Base-by-base conservation (phyloP, 92 coral and sea anemone species). In the Hydrozoanthus gracilis region DNA sequence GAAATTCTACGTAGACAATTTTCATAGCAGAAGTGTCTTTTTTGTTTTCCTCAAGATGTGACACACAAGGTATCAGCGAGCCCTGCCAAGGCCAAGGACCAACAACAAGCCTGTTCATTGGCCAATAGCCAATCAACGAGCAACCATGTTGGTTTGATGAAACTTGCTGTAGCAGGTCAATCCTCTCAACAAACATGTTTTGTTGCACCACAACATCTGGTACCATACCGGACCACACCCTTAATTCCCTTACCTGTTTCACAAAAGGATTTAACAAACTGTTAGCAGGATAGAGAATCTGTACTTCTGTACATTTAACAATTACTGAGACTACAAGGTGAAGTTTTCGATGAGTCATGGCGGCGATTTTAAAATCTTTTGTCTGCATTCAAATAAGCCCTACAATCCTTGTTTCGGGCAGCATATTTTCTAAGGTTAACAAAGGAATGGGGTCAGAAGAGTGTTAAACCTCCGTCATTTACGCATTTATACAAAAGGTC, bases 31-130 rank as follows among this genome's bases (percentile, higher is more conserved):
- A 86, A 51, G 73, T 78, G 60, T 91, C 83, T 16, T 90, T 88
- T 84, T 76, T 44, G 79, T 77, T 88, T 76, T 88, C 93, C 61
- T 92, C 95, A 17, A 95, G 73, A 70, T 95, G 93, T 72, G 98
- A 95, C 2, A 88, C 82, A 61, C 95, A 95, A 9, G 95, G 87
- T 20, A 91, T 92, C 45, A 95, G 68, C 0, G 95, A 95, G 0
- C 94, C 98, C 79, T 95, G 94, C 98, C 98, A 95, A 4, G 98
- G 98, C 98, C 98, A 95, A 10, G 95, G 95, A 11, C 98, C 98
- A 9, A 95, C 88, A 60, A 86, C 93, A 3, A 95, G 95, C 64
- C 95, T 92, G 84, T 90, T 95, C 95, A 95, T 84, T 45, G 98
- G 98, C 98, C 98, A 95, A 88, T 95, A 95, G 56, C 95, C 98